A percentile compares a stretch with the other conserved stretches of the same genome.
These are phyloP conservation scores for Zonitis immaculata DNA, from an alignment of 2,888 invertebrate species.

Conservation along the genomic window DNA sequence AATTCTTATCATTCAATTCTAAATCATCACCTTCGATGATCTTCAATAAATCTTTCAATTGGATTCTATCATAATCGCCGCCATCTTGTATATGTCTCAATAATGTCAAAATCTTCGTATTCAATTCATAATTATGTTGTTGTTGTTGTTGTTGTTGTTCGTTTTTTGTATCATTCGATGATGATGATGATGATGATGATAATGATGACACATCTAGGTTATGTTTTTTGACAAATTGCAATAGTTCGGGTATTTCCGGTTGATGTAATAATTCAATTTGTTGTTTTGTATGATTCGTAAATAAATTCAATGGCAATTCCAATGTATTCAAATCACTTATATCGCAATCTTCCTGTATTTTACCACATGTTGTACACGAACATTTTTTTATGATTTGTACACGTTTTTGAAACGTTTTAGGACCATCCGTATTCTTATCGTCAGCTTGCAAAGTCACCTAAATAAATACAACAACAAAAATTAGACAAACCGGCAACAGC, in stretches of 20 bases:
- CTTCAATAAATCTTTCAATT: slow-evolving; percentile 36
- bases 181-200: background rate
- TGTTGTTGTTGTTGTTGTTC: no score
- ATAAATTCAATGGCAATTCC: slow-evolving; percentile 46
- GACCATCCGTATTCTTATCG: slow-evolving; percentile 51
- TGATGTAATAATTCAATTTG: slow-evolving; percentile 28
- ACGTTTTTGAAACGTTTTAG: slow-evolving; percentile 54
- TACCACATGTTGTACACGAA: slow-evolving; percentile 59
- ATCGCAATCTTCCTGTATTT: slow-evolving; percentile 49
- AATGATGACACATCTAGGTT: background rate
- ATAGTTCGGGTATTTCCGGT: slow-evolving; percentile 39
- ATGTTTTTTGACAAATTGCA: slow-evolving; percentile 19
- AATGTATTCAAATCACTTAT: slow-evolving; percentile 49
- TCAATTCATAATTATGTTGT: slow-evolving; percentile 32
- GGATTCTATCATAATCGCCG: slow-evolving; percentile 37
- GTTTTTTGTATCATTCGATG: slow-evolving; percentile 6
- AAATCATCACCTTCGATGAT: slow-evolving; percentile 35
- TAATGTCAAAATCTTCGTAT: slow-evolving; percentile 32
- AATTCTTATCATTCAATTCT: slow-evolving; percentile 37
- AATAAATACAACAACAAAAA: slow-evolving; percentile 6
- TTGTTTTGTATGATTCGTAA: slow-evolving; percentile 32
- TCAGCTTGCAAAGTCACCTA: slow-evolving; percentile 58
- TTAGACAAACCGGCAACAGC: no score
- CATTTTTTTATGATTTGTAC: slow-evolving; percentile 65
- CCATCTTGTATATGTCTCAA: slow-evolving; percentile 35